Evolutionary conservation across 2,113 vertebrate genomes (phyloP).

Genomic region (Solea solea): DNA sequence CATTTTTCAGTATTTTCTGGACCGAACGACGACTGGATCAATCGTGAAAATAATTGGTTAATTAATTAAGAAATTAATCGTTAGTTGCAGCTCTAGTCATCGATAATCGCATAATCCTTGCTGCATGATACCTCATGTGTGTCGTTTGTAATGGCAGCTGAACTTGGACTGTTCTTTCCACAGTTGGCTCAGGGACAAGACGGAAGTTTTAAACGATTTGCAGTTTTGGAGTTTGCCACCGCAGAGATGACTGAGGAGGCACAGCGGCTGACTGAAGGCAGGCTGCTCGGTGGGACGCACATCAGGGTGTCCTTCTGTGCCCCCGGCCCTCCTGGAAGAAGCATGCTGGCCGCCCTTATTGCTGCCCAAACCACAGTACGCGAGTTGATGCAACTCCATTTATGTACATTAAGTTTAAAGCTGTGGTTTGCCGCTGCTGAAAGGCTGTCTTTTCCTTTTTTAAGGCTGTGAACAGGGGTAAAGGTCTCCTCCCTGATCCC

Average conservation of each 20-base stretch:
- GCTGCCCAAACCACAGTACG: constrained; percentile 91
- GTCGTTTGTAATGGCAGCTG: neutral
- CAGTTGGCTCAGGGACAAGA: constrained; percentile 94
- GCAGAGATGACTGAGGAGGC: constrained; percentile 86
- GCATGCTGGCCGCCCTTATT: constrained; percentile 92
- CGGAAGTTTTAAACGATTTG: constrained; percentile 89
- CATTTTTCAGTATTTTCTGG: no score
- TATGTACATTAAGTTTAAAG: neutral
- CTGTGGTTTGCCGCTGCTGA: neutral
- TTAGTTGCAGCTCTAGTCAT: no score
- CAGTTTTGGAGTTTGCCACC: constrained; percentile 87
- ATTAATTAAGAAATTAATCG: no score
- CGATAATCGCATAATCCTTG: no score
- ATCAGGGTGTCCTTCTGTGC: constrained; percentile 92
- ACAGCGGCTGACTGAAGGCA: constrained; percentile 81
- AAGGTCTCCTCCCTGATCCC: constrained; percentile 93
- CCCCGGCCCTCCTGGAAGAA: constrained; percentile 90
- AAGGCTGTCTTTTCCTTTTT: neutral
- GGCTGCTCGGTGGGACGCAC: constrained; percentile 80
- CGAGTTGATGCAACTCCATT: neutral
- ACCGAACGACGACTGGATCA: no score
- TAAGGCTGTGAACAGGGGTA: constrained; percentile 90
- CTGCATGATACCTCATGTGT: no score
- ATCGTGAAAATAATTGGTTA: no score
- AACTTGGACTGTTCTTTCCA: neutral